These are phyloP conservation scores for Apeira syringaria DNA, from an alignment of 2,888 invertebrate species.

Conservation along the genomic window DNA sequence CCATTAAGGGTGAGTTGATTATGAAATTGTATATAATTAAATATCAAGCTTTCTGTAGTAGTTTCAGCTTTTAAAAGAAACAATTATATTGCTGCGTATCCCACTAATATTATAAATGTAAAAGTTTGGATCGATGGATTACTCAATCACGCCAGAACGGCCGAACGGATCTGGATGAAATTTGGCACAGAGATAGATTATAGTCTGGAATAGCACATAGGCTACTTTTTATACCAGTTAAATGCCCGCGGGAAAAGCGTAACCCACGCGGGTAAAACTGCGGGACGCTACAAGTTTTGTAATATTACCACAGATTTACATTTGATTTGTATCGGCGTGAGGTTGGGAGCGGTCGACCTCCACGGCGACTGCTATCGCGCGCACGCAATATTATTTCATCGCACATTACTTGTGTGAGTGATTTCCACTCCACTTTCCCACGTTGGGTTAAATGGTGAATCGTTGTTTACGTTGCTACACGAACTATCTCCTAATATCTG, in stretches of 20 bases:
- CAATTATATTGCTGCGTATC: too few species aligned
- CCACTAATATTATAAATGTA: too few species aligned
- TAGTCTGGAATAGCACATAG: too few species aligned
- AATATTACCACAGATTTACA: conserved; percentile 17
- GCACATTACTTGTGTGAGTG: conserved; percentile 43
- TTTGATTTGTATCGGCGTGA: conserved; percentile 38
- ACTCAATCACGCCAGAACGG: too few species aligned
- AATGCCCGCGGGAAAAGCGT: too few species aligned
- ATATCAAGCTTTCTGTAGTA: neutral
- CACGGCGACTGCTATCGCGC: conserved; percentile 31
- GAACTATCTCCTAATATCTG: conserved; percentile 5
- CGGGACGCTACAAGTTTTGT: too few species aligned
- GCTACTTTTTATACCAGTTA: too few species aligned
- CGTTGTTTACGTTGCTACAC: conserved; percentile 32
- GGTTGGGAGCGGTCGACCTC: conserved; percentile 29
- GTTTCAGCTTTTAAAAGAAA: conserved; percentile 9
- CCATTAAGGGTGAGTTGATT: conserved; percentile 45
- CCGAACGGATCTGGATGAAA: too few species aligned
- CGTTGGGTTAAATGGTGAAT: conserved; percentile 42
- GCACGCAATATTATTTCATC: conserved; percentile 52
- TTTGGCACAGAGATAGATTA: too few species aligned
- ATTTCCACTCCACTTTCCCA: conserved; percentile 44
- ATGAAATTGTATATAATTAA: conserved; percentile 4
- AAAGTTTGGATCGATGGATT: too few species aligned
- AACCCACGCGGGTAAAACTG: too few species aligned